These are phyloP conservation scores for Tyrannus savana DNA, from an alignment of 2,113 vertebrate species.

Conservation along the genomic window DNA sequence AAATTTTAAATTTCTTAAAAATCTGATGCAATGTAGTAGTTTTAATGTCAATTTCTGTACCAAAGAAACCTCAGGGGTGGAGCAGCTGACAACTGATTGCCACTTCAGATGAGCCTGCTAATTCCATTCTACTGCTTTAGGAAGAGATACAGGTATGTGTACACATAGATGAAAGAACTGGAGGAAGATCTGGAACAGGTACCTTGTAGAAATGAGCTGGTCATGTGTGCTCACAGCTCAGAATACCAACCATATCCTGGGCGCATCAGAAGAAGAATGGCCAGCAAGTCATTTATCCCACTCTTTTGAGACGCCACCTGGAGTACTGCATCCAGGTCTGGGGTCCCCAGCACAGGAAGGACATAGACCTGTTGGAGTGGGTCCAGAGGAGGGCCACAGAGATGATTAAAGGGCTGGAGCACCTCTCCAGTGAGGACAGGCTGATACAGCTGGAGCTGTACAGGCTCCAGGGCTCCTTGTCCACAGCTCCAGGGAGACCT, in stretches of 20 bases:
- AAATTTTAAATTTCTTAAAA: not conserved
- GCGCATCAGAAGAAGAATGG: not conserved
- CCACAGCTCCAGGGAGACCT: not conserved
- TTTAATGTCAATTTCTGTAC: not conserved
- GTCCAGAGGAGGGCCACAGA: not conserved
- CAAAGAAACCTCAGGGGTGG: not conserved
- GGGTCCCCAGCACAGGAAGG: not conserved
- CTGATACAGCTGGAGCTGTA: not conserved
- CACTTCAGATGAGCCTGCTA: not conserved
- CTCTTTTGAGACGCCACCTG: not conserved
- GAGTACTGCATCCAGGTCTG: not conserved
- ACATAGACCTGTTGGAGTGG: not conserved
- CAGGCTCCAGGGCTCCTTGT: not conserved
- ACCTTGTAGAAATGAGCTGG: not conserved
- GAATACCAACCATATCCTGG: not conserved
- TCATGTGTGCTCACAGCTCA: not conserved
- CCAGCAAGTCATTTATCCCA: not conserved
- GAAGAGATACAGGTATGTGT: accelerated
- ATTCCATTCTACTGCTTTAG: not conserved
- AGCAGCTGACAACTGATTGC: not conserved
- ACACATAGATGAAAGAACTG: not conserved
- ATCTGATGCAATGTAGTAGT: not conserved
- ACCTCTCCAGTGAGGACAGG: not conserved
- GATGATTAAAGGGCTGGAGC: not conserved
- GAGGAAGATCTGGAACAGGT: not conserved